These are phyloP conservation scores for Petaurus breviceps DNA, from an alignment of 2,113 vertebrate genomes.

Conservation along the genomic window DNA sequence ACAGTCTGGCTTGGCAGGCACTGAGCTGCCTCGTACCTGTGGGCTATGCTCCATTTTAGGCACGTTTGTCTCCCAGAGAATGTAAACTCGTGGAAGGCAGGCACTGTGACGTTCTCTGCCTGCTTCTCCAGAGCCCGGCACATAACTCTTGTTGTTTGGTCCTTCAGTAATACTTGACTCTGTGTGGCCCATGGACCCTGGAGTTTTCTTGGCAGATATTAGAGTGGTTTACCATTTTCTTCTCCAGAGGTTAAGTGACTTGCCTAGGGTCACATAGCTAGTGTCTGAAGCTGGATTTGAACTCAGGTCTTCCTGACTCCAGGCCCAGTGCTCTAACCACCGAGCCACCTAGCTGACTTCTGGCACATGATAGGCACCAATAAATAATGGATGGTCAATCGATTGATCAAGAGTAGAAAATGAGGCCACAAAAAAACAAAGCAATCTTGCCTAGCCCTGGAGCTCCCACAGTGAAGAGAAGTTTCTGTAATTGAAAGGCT, in stretches of 20 bases:
- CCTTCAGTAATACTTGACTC: neutral
- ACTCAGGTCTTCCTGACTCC: neutral
- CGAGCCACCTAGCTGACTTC: neutral
- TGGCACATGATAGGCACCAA: neutral
- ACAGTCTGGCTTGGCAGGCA: neutral
- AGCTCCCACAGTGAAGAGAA: neutral
- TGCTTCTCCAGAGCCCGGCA: neutral
- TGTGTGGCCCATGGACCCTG: neutral
- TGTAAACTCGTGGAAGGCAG: neutral
- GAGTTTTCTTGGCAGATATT: neutral
- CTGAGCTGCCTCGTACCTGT: accelerated
- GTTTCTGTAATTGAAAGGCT: neutral
- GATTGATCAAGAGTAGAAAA: neutral
- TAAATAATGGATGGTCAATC: neutral
- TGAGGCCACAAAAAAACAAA: neutral
- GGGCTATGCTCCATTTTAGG: no score
- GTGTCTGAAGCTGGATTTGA: neutral
- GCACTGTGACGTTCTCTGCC: neutral
- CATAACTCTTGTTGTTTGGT: neutral
- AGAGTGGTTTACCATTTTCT: neutral
- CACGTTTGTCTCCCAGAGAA: neutral
- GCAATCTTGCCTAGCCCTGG: accelerated
- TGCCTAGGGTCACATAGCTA: neutral
- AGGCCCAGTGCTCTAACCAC: neutral
- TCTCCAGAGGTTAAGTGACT: neutral